phyloP scores from a whole-genome alignment of 2,113 vertebrate species.

The Columbina picui region DNA sequence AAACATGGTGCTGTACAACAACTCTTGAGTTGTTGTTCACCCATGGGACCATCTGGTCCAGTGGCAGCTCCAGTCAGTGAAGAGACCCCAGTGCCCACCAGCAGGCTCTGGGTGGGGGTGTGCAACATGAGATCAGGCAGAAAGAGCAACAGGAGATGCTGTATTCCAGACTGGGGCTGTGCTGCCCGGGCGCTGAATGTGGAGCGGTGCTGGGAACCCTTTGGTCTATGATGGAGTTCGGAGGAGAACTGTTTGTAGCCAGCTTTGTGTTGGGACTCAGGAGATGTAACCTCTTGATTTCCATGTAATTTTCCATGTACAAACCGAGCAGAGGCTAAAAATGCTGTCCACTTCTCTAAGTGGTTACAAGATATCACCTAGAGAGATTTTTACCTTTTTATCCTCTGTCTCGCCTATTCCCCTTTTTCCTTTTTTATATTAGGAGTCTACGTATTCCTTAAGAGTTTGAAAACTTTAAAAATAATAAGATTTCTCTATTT shows the following conservation, averaged over 20 bases:
- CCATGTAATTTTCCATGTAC: neutral
- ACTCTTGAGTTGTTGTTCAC: neutral
- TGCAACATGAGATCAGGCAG: neutral
- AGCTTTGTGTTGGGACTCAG: neutral
- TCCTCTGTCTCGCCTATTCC: neutral
- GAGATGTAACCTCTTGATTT: neutral
- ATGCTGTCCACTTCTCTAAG: neutral
- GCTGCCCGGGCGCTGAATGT: fast-evolving
- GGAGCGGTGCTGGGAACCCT: neutral
- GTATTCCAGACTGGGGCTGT: neutral
- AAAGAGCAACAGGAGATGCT: fast-evolving
- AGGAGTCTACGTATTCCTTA: neutral
- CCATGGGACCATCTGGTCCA: neutral
- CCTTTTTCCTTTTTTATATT: neutral
- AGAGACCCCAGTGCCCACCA: neutral
- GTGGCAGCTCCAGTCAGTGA: neutral
- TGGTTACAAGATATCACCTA: neutral
- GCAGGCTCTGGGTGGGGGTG: neutral
- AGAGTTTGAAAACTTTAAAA: neutral
- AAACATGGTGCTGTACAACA: neutral
- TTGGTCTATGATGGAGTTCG: neutral
- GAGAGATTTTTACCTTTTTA: neutral
- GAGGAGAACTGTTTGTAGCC: neutral
- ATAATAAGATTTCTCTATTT: neutral
- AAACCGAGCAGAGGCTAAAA: neutral